Conservation (phyloP, 2,797 vertebrate species). For the Phalloptychus januarius region DNA sequence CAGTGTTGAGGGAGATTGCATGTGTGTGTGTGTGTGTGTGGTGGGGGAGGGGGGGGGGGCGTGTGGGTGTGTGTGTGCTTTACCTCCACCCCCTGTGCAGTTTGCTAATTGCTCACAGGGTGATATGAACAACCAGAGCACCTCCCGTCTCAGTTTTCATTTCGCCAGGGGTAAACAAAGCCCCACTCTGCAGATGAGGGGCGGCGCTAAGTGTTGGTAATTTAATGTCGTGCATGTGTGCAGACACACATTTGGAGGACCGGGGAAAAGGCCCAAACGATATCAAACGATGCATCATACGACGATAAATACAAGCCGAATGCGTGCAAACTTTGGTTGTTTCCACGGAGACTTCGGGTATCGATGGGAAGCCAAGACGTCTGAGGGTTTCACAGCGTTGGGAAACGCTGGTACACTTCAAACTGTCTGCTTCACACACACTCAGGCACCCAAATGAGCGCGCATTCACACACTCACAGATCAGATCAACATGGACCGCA, state of each 20-base stretch:
- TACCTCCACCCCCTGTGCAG: constrained; percentile 63
- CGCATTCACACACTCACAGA: constrained; percentile 50
- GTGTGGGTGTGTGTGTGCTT: constrained; percentile 38
- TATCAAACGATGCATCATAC: constrained; percentile 54
- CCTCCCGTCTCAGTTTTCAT: constrained; percentile 66
- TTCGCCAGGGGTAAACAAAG: constrained; percentile 71
- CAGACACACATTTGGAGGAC: constrained; percentile 20
- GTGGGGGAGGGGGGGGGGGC: too few species aligned
- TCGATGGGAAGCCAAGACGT: constrained; percentile 65
- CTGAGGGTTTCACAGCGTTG: constrained; percentile 76
- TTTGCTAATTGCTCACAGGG: constrained; percentile 78
- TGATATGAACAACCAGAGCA: constrained; percentile 63
- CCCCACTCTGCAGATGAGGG: constrained; percentile 44
- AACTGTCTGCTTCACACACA: constrained; percentile 48
- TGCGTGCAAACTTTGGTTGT: constrained; percentile 26
- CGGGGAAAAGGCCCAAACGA: constrained; percentile 27
- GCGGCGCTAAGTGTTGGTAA: constrained; percentile 42
- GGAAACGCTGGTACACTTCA: constrained; percentile 67
- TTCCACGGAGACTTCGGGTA: constrained; percentile 58
- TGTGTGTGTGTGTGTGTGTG: constrained; percentile 27
- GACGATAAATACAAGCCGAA: constrained; percentile 36
- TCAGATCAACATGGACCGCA: constrained; percentile 75
- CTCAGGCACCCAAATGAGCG: constrained; percentile 28
- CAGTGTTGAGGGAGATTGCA: constrained; percentile 48
- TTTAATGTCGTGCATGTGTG: constrained; percentile 10